Base-by-base conservation (phyloP, 92 coral and sea anemone species). In the Phenganax marumi region DNA sequence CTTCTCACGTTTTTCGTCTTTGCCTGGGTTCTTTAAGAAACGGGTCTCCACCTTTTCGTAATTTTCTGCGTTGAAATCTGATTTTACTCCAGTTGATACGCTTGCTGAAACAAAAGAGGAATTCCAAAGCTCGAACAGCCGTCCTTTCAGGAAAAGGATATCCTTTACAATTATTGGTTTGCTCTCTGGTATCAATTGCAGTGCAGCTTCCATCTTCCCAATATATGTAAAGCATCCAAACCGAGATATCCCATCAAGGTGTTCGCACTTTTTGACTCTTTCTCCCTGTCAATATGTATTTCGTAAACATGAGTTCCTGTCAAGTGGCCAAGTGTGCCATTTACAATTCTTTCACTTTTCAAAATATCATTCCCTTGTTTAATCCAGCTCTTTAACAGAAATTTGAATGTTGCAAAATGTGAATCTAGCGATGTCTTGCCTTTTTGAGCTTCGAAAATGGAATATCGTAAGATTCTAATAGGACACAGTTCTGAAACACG, bases 271-370 rank as follows among this genome's bases (percentile, higher is more conserved):
- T 53, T 8, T 25, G 91, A 85, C 76, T 89, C 89, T 23, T 64
- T 75, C 22, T 17, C 68, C 24, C 90, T 78, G 84, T 89, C 68
- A 56, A 86, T 86, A 19, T 17, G 48, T 13, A 86, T 55, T 5
- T 58, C 62, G 81, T 89, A 89, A 8, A 89, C 81, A 84, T 86
- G 88, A n/a, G 89, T 89, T 12, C 89, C 91, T 26, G 84, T 77
- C 4, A 86, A 87, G 52, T 84, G 64, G 7, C 84, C 87, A 47
- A 26, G 61, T 8, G 90, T 89, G 49, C 88, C 92, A 1, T 49
- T 48, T 1, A 60, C 84, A 24, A 83, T 86, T 14, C 17, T 81
- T 58, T 72, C 52, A 69, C 81, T 83, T 52, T 62, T 56, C 17
- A 83, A 50, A 12, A 73, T 12, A 49, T 83, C 86, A 61, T 83